Conservation (phyloP, 2,888 invertebrate genomes). For the Lissocephala sabroskyi region DNA sequence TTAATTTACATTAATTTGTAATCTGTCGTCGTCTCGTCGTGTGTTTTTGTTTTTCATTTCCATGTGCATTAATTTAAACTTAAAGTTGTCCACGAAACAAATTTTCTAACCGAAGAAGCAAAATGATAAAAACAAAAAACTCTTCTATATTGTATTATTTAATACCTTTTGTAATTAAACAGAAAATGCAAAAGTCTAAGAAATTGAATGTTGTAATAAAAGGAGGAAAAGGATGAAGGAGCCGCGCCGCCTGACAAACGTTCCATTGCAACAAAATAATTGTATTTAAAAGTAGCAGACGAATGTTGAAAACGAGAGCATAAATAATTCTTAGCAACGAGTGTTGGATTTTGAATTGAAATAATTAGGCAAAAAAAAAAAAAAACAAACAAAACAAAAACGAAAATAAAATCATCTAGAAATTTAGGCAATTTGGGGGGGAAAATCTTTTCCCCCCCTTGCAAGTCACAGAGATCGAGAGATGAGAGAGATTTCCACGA, state of each 20-base stretch:
- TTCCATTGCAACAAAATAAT: slow-evolving; percentile 47
- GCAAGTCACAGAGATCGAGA: neutral
- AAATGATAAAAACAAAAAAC: slow-evolving; percentile 19
- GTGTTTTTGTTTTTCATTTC: slow-evolving; percentile 25
- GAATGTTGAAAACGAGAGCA: neutral
- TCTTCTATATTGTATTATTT: slow-evolving; percentile 33
- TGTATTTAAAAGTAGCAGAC: slow-evolving; percentile 19
- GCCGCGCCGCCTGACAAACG: slow-evolving; percentile 31
- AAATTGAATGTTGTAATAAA: slow-evolving; percentile 59
- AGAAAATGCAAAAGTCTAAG: no score
- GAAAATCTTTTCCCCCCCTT: neutral
- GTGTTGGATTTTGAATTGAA: no score
- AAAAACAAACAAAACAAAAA: slow-evolving; percentile 1
- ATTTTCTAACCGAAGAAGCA: slow-evolving; percentile 23
- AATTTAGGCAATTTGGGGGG: slow-evolving; percentile 2
- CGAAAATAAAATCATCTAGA: slow-evolving; percentile 6
- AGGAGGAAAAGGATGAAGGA: slow-evolving; percentile 6
- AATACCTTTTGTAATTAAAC: slow-evolving; percentile 48
- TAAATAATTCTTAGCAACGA: no score
- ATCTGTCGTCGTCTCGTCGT: neutral
- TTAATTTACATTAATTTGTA: no score
- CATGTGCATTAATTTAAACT: slow-evolving; percentile 68
- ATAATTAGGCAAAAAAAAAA: slow-evolving; percentile 2
- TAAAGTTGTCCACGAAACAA: slow-evolving; percentile 53
- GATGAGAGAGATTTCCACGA: no score